Evolutionary conservation across 2,113 vertebrate species (phyloP).

Genomic region (Anoura caudifer): DNA sequence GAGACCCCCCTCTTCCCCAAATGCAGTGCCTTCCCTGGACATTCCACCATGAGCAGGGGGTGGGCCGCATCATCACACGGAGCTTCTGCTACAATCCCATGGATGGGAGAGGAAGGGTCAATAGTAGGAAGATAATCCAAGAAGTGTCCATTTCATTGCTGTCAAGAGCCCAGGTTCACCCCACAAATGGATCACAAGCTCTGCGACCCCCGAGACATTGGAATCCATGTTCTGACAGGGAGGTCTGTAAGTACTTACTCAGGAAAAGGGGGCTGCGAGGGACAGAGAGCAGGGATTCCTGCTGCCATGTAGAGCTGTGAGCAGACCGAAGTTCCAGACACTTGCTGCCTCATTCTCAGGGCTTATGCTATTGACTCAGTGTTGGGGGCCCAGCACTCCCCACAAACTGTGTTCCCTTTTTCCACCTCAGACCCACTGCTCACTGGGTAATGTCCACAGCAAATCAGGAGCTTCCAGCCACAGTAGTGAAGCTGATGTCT

Average conservation of each 20-base stretch:
- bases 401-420: not conserved
- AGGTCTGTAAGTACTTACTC: not conserved
- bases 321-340: not conserved
- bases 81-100: not conserved
- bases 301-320: not conserved
- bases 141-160: not conserved
- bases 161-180: not conserved
- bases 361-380: not conserved
- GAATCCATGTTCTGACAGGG: not conserved
- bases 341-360: not conserved
- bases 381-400: not conserved
- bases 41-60: not conserved
- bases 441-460: not conserved
- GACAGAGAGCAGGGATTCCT: not conserved
- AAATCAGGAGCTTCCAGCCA: not conserved
- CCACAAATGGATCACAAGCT: not conserved
- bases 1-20: not conserved
- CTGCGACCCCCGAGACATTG: not conserved
- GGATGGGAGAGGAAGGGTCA: not conserved
- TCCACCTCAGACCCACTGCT: not conserved
- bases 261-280: not conserved
- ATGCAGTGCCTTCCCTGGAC: not conserved
- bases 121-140: not conserved
- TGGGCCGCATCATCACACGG: not conserved
- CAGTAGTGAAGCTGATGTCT: not conserved